phyloP scores from a whole-genome alignment of 2,113 vertebrate genomes.

The Malurus cyaneus region DNA sequence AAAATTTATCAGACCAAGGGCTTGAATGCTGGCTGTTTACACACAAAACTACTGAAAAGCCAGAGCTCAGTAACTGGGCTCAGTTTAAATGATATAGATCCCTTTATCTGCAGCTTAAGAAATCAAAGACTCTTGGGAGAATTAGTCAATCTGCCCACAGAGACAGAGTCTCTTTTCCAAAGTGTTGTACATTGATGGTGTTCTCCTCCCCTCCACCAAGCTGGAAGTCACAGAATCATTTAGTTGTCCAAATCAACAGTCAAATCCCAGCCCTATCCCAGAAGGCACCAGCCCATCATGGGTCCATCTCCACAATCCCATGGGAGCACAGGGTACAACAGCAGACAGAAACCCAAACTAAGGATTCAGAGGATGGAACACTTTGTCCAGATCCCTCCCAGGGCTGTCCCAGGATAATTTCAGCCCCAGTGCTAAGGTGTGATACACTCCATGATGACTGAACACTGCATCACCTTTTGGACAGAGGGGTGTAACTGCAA shows the following conservation, averaged over 20 bases:
- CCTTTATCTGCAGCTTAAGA: background rate
- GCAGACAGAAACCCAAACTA: background rate
- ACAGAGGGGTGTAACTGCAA: background rate
- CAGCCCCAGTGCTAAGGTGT: background rate
- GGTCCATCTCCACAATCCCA: background rate
- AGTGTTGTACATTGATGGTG: accelerated
- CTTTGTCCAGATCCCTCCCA: background rate
- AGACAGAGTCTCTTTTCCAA: background rate
- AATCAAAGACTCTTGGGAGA: background rate
- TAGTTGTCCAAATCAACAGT: background rate
- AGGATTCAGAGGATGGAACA: background rate
- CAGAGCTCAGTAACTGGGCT: background rate
- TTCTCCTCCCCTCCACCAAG: background rate
- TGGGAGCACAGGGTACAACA: background rate
- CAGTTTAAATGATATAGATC: background rate
- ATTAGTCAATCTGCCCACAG: background rate
- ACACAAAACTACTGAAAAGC: background rate
- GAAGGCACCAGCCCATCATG: background rate
- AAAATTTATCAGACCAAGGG: background rate
- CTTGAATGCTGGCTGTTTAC: background rate
- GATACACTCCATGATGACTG: background rate
- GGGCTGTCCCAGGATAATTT: background rate
- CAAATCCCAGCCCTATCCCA: background rate
- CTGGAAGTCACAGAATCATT: background rate
- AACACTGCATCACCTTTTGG: background rate